Percentiles rank a stretch among this genome's conserved stretches.
These are phyloP conservation scores for Ciconia nigra DNA, from an alignment of 2,797 vertebrate species.

Conservation along the genomic window DNA sequence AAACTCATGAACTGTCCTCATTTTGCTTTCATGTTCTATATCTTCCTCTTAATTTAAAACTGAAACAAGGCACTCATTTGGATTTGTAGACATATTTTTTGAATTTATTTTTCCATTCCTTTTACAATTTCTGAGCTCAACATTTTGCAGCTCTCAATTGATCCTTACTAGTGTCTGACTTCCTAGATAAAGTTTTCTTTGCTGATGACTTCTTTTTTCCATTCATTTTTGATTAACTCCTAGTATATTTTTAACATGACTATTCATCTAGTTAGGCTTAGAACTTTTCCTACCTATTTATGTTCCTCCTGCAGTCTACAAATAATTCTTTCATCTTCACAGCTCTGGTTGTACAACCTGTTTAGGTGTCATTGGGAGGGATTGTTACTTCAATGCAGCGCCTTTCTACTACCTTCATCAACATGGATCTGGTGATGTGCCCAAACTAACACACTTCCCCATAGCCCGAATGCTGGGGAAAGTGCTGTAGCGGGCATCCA, in stretches of 20 bases:
- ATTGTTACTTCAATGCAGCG: not conserved
- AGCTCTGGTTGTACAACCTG: not conserved
- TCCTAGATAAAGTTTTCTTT: not conserved
- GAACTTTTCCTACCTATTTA: not conserved
- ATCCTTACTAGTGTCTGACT: not conserved
- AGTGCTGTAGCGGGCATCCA: not conserved
- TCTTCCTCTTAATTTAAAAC: not conserved
- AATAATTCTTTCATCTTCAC: not conserved
- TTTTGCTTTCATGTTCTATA: not conserved
- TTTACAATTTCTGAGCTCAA: not conserved
- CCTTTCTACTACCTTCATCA: not conserved
- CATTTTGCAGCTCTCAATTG: not conserved
- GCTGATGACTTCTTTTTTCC: not conserved
- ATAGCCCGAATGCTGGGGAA: not conserved
- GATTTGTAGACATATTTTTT: not conserved
- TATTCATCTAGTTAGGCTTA: not conserved
- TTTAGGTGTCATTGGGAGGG: not conserved
- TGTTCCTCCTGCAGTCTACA: not conserved
- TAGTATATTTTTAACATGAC: not conserved
- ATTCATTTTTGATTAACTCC: not conserved
- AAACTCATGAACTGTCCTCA: not conserved
- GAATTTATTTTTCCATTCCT: not conserved
- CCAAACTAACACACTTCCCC: fast-evolving
- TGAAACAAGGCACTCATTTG: not conserved
- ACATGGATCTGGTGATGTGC: not conserved